phyloP scores from a whole-genome alignment of 1,140 invertebrate genomes.

The Leptinotarsa defecta region DNA sequence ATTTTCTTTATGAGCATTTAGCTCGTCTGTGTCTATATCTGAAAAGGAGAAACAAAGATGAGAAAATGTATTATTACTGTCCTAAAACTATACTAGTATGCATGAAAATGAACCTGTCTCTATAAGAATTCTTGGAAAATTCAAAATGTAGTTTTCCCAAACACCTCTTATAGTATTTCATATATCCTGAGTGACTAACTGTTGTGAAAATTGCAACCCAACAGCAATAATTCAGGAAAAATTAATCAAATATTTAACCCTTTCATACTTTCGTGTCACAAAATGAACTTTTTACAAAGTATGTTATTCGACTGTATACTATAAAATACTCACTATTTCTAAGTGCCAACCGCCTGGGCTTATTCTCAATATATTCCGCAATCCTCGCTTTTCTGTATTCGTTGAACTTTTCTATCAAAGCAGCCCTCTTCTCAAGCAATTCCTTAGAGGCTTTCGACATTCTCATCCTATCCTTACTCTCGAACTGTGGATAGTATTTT shows the following conservation, averaged over 20 bases:
- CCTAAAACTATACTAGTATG: not conserved
- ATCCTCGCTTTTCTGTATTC: conserved; percentile 77
- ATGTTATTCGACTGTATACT: not conserved
- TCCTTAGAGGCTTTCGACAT: conserved; percentile 95
- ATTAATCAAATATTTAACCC: not conserved
- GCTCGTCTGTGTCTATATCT: conserved; percentile 92
- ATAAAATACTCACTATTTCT: conserved; percentile 75
- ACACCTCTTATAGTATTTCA: conserved; percentile 5
- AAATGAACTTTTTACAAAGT: conserved; percentile 1
- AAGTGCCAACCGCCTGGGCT: conserved; percentile 79
- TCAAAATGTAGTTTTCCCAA: not conserved
- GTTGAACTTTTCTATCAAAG: conserved; percentile 86
- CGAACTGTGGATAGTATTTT: conserved; percentile 95
- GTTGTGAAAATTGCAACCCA: not conserved
- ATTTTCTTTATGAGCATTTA: conserved; percentile 83
- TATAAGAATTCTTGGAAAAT: not conserved
- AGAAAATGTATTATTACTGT: not conserved
- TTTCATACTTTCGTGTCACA: not conserved
- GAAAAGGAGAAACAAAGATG: conserved; percentile 51
- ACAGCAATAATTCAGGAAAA: conserved; percentile 23
- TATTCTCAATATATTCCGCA: conserved; percentile 76
- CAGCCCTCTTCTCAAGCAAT: conserved; percentile 89
- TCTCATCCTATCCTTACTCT: conserved; percentile 92
- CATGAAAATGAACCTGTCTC: not conserved
- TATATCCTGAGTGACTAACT: conserved; percentile 23